Conservation (phyloP, 2,888 invertebrate genomes). For the Galerucella pusilla region DNA sequence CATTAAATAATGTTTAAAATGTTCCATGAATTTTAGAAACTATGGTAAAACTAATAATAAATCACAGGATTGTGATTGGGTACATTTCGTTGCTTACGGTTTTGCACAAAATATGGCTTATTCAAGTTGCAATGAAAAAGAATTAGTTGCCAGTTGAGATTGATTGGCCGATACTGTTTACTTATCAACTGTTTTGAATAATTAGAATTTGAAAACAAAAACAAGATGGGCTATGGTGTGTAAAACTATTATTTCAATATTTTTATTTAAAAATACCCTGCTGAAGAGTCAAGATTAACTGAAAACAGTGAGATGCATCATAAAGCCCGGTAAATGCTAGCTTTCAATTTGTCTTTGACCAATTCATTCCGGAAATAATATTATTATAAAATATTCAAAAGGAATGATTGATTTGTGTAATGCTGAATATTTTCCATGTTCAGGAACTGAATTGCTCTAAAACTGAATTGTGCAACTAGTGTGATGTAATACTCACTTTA, state of each 20-base stretch:
- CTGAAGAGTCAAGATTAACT: slow-evolving; percentile 27
- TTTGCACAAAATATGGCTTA: not conserved
- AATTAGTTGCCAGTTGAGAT: not conserved
- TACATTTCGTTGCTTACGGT: not conserved
- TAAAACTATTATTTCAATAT: slow-evolving; percentile 16
- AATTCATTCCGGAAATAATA: not conserved
- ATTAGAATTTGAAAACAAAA: slow-evolving; percentile 42
- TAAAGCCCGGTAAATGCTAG: slow-evolving; percentile 24
- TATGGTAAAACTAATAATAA: not conserved
- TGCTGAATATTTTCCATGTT: not conserved
- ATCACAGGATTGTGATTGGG: not conserved
- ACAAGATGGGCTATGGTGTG: slow-evolving; percentile 38
- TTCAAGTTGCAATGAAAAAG: not conserved
- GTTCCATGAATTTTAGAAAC: not conserved
- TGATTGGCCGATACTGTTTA: not conserved
- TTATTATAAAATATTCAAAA: too few species aligned
- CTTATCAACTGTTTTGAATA: slow-evolving; percentile 11
- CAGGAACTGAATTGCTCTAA: slow-evolving; percentile 8
- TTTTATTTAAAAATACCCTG: slow-evolving; percentile 34
- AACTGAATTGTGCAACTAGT: slow-evolving; percentile 8
- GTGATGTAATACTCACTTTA: slow-evolving; percentile 28
- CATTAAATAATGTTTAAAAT: not conserved
- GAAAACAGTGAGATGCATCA: slow-evolving; percentile 19
- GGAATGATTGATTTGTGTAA: not conserved
- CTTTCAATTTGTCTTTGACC: not conserved